These are phyloP conservation scores for Alosa sapidissima DNA, from an alignment of 2,797 vertebrate genomes.

Conservation along the genomic window DNA sequence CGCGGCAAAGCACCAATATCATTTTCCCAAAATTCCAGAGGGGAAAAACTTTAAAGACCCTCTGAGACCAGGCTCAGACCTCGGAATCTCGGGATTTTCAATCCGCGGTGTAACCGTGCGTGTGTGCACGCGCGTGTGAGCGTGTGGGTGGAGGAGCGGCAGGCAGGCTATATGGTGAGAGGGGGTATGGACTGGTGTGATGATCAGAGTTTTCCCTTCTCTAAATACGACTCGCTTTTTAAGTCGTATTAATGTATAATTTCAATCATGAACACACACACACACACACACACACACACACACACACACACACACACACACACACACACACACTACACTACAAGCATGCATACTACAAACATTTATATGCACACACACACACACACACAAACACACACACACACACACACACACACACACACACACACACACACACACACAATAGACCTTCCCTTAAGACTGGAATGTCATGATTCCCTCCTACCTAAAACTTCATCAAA, in stretches of 20 bases:
- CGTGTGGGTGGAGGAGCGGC: background rate
- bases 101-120: conserved; percentile 40
- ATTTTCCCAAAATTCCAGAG: conserved; percentile 59
- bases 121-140: background rate
- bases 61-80: conserved; percentile 64
- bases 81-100: conserved; percentile 64
- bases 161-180: background rate
- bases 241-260: background rate
- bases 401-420: background rate
- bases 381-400: background rate
- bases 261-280: background rate
- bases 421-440: background rate
- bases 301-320: background rate
- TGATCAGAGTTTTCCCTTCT: background rate
- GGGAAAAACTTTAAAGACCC: conserved; percentile 50
- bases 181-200: background rate
- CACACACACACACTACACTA: no score
- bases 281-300: background rate
- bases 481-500: background rate
- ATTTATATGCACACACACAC: background rate
- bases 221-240: background rate
- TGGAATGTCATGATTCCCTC: background rate
- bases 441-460: background rate
- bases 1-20: conserved; percentile 50
- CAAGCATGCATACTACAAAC: no score